A percentile compares a stretch with the other conserved stretches of the same genome.
Conservation (phyloP, 2,113 vertebrate species). For the Pomatorhinus ruficollis region DNA sequence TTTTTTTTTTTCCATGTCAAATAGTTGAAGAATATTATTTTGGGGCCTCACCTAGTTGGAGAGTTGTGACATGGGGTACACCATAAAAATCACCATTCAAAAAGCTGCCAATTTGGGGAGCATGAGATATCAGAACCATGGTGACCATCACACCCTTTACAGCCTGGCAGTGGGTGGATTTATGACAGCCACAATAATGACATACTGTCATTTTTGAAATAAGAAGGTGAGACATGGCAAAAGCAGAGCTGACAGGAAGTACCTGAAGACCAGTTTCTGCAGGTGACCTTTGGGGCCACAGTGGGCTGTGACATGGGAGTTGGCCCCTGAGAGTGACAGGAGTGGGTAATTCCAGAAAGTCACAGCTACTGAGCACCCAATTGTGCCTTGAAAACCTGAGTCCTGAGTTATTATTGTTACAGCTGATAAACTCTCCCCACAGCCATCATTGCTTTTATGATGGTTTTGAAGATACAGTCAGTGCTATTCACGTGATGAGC, state of each 20-base stretch:
- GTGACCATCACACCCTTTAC: not conserved
- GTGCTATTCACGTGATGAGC: not conserved
- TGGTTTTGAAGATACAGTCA: slow-evolving; percentile 16
- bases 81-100: not conserved
- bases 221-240: accelerated
- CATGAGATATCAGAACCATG: not conserved
- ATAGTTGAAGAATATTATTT: not conserved
- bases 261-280: not conserved
- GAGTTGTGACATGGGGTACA: not conserved
- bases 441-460: not conserved
- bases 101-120: not conserved
- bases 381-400: slow-evolving; percentile 47
- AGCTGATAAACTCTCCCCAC: slow-evolving; percentile 29
- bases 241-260: not conserved
- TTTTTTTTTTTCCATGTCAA: accelerated
- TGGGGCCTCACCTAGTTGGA: accelerated
- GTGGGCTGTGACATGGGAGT: not conserved
- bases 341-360: slow-evolving; percentile 44
- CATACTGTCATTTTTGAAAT: not conserved
- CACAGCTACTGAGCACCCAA: slow-evolving; percentile 63
- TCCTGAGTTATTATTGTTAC: slow-evolving; percentile 53
- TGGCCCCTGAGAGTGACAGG: not conserved
- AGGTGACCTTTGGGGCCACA: not conserved
- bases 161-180: slow-evolving; percentile 10
- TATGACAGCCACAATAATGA: not conserved